A percentile compares a stretch with the other conserved stretches of the same genome.
phyloP scores from a whole-genome alignment of 2,113 vertebrate species.

The Chionodraco myersi region DNA sequence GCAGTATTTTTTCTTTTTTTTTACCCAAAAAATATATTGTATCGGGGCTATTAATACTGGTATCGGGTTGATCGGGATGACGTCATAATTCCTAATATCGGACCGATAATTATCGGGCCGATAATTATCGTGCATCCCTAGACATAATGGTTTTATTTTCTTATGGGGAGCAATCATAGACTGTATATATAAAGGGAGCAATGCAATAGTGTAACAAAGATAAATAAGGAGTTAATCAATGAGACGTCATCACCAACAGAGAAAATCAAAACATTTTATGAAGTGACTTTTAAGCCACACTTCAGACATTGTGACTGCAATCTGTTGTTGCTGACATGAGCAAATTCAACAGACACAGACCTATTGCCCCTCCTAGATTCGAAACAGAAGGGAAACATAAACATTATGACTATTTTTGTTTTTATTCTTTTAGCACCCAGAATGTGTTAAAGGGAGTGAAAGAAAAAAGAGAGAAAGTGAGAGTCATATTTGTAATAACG shows the following conservation, averaged over 20 bases:
- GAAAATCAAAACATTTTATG: not conserved
- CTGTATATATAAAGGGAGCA: no score
- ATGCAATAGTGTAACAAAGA: not conserved
- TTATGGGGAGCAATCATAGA: no score
- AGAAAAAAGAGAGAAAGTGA: not conserved
- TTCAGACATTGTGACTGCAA: not conserved
- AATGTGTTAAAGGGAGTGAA: not conserved
- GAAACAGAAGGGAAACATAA: constrained; percentile 3
- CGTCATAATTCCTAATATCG: no score
- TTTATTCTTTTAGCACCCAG: constrained; percentile 12
- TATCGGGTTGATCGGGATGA: no score
- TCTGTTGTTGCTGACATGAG: not conserved
- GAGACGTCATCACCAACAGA: constrained; percentile 2
- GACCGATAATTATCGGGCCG: no score
- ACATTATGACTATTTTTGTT: constrained; percentile 19
- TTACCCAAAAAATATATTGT: no score
- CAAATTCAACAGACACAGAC: constrained; percentile 17
- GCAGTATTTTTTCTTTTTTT: no score
- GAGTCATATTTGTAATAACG: constrained; percentile 1
- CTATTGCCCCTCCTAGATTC: constrained; percentile 1
- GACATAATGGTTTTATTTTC: no score
- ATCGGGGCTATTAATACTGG: no score
- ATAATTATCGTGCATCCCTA: no score
- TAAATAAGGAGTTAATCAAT: not conserved
- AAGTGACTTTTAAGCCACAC: not conserved